These are phyloP conservation scores for Amphiprion ocellaris DNA, from an alignment of 2,113 vertebrate species.

Conservation along the genomic window DNA sequence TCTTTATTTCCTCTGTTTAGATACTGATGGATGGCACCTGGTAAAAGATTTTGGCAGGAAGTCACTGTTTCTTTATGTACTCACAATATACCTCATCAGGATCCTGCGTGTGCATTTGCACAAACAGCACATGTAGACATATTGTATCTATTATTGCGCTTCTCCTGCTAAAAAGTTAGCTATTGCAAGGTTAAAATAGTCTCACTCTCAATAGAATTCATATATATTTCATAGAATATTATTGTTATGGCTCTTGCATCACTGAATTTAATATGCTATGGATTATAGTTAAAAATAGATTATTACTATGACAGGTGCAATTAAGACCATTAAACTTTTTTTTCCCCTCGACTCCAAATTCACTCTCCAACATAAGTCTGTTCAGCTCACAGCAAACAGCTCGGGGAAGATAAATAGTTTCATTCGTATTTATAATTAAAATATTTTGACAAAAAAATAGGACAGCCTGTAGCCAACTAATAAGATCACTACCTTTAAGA, in stretches of 20 bases:
- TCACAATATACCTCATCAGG: conserved; percentile 48
- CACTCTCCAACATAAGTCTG: background rate
- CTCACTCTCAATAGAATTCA: conserved; percentile 63
- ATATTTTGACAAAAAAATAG: conserved; percentile 26
- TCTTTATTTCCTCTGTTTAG: conserved; percentile 30
- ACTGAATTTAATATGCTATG: conserved; percentile 68
- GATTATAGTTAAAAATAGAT: conserved; percentile 76
- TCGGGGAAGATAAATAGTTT: conserved; percentile 62
- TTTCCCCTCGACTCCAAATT: conserved; percentile 7
- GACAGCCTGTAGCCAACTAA: conserved; percentile 57
- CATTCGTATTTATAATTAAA: conserved; percentile 50
- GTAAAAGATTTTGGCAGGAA: conserved; percentile 66
- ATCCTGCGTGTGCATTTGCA: conserved; percentile 43
- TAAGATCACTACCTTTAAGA: conserved; percentile 25
- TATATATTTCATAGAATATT: conserved; percentile 61
- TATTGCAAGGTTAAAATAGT: conserved; percentile 77
- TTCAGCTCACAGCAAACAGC: conserved; percentile 53
- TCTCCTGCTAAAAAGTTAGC: conserved; percentile 67
- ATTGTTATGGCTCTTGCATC: conserved; percentile 75
- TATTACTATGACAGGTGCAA: conserved; percentile 67
- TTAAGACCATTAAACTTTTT: conserved; percentile 38
- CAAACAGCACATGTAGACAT: conserved; percentile 39
- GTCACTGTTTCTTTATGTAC: conserved; percentile 64
- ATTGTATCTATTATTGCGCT: conserved; percentile 69
- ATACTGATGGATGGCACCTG: conserved; percentile 60